Evolutionary conservation across 2,797 vertebrate species (phyloP).

Genomic region (Tachyglossus aculeatus): DNA sequence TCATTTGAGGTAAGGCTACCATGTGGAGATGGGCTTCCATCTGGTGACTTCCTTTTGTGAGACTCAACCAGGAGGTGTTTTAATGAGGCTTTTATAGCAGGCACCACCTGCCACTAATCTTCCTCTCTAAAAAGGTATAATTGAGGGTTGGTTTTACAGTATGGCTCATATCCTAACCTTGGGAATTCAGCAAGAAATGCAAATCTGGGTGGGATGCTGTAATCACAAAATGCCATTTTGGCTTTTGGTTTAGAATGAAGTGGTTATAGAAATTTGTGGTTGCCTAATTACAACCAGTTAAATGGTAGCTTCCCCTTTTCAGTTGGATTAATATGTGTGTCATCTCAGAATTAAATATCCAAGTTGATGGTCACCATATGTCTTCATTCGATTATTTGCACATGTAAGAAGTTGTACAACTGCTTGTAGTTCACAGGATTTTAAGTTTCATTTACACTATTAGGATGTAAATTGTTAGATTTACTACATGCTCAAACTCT

Average conservation of each 20-base stretch:
- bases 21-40: conserved; percentile 93
- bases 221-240: conserved; percentile 73
- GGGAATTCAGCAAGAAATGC: conserved; percentile 71
- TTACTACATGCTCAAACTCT: conserved; percentile 9
- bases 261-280: conserved; percentile 73
- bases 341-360: conserved; percentile 74
- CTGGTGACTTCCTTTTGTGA: conserved; percentile 87
- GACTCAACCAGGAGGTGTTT: conserved; percentile 95
- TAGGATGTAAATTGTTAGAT: conserved; percentile 45
- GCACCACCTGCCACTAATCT: conserved; percentile 95
- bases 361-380: conserved; percentile 73
- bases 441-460: conserved; percentile 55
- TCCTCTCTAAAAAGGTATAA: conserved; percentile 77
- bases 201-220: conserved; percentile 70
- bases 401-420: conserved; percentile 53
- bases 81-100: conserved; percentile 96
- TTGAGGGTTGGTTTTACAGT: conserved; percentile 76
- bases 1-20: conserved; percentile 90
- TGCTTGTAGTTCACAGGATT: conserved; percentile 40
- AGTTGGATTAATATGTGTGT: conserved; percentile 73
- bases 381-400: conserved; percentile 61
- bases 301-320: conserved; percentile 69
- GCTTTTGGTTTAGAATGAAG: conserved; percentile 67
- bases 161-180: conserved; percentile 73
- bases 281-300: conserved; percentile 74